Evolutionary conservation across 1,140 invertebrate genomes (phyloP), one percentile per base, ranked within the genome.

Genomic region (Mycetomoellerius zeteki): DNA sequence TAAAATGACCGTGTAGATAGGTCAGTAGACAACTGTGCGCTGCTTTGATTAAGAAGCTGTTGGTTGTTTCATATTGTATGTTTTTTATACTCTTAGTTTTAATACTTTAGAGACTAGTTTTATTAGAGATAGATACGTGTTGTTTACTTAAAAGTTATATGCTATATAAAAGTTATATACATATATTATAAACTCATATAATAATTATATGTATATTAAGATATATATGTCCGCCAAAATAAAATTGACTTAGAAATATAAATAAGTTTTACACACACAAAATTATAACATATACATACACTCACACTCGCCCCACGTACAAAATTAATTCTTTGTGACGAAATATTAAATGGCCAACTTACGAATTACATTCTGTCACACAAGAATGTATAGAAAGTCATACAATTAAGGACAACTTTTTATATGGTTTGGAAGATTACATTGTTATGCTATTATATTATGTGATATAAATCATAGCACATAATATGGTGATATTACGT

Each of bases 271-370:
- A 71, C 50, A 30, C 69, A 67, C 64, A 47, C 33, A 10, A 65
- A 65, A 65, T 65, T 65, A 65, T 67, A 0, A 67, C 47, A 30
- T 27, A 71, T 24, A 56, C 27, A 30, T 67, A 81, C 27, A 43
- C n/a, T 67, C n/a, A 67, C 64, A 67, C 64, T 43, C 64, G 33
- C 12, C 10, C 64, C n/a, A 43, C n/a, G 21, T 12, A 3, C 54
- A 65, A 71, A 78, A 56, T 30, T 77, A 64, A 60, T 30, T 62
- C 37, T 52, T 47, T 16, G 30, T 24, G 7, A 86, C 8, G 16
- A 6, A 30, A 24, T 71, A 54, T 58, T 50, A 60, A 73, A 16
- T 69, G 80, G 80, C 80, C 67, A 82, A 82, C 73, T 82, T 60
- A n/a, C 30, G 27, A 69, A 19, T 67, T 65, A 37, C 33, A 21